Base-by-base conservation (phyloP, 2,113 vertebrate genomes). In the Anolis carolinensis region DNA sequence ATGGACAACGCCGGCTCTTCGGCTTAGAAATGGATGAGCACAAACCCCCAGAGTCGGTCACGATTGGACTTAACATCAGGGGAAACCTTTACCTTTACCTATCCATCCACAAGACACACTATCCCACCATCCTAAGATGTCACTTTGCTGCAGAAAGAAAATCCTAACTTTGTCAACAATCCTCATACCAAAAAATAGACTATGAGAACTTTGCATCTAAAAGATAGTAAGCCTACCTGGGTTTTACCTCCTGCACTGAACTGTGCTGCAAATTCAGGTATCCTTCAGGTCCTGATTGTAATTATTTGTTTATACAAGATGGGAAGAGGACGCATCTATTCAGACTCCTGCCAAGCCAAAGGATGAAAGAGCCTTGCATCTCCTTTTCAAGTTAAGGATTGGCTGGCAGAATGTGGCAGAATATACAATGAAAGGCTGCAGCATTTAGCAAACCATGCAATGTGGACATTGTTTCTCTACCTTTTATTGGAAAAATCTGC, bases 231-330 rank as follows among this genome's bases (percentile, higher is more conserved):
- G 27, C 75, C 10, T 11, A 1, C 86, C 44, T 85, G 85, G n/a
- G 39, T 4, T 89, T 91, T 91, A 55, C 83, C 44, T 83, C 89
- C 70, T 59, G 84, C 48, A 63, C 86, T 73, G n/a, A 34, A 67
- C 3, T 73, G 63, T 36, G 79, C 63, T 72, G 65, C 55, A 34
- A 83, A 20, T 36, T 76, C 86, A 48, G 50, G 59, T 86, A 88
- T 89, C n/a, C 63, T 79, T 89, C 7, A 0, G 0, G 81, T 84
- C 16, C 5, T 59, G 55, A 84, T 79, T 34, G 36, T 50, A 90
- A 86, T 92, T 90, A 86, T 82, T 92, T 92, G 79, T 83, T 91
- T 92, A 72, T 74, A 50, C 13, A 55, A 50, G 27, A 63, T 79
- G 55, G 9, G 10, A 68, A 39, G 76, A 87, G 81, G 50, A 89